Base-by-base conservation (phyloP, 2,888 invertebrate species). In the Odontothrips loti region DNA sequence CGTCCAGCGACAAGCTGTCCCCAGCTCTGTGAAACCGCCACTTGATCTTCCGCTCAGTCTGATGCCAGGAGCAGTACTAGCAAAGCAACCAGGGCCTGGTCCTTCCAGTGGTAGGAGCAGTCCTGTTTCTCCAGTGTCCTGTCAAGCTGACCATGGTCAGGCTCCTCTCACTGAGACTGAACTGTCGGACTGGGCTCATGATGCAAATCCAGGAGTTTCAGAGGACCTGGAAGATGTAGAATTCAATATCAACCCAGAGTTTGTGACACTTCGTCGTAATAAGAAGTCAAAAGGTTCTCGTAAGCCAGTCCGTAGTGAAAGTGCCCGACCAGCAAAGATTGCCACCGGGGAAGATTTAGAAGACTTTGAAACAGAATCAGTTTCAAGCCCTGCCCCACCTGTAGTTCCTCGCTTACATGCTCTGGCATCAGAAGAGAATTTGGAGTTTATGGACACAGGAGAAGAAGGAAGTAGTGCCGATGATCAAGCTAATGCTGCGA, bases 151-250 rank as follows among this genome's bases (percentile, higher is more conserved):
- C 0, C 91, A 87, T 48, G 86, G 92, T 81, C 91, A 92, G 1
- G 91, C 93, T 0, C 94, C 92, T 3, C 88, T 95, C 17, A 95
- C 95, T 0, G 96, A 96, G 87, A 95, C 95, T 0, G 96, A 96
- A 86, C 88, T 95, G n/a, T 95, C 95, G 0, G 96, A 96, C 86
- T 96, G 95, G 96, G 95, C 95, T 0, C 91, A 93, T 6, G 95
- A 96, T 85, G 94, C 93, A 83, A 92, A 91, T 75, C 87, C 85
- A 11, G 85, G 87, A 23, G 93, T 93, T 1, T 91, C 94, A 0
- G 95, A 95, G 84, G 94, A 94, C 86, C 90, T 94, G 82, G 91
- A 91, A 75, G 92, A 92, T 83, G 90, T 90, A 80, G 92, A 92
- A 82, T 90, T 91, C 84, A 85, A 84, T 79, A 88, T 91, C 1